Base-by-base conservation (phyloP, 2,797 vertebrate genomes). In the Crenichthys baileyi region DNA sequence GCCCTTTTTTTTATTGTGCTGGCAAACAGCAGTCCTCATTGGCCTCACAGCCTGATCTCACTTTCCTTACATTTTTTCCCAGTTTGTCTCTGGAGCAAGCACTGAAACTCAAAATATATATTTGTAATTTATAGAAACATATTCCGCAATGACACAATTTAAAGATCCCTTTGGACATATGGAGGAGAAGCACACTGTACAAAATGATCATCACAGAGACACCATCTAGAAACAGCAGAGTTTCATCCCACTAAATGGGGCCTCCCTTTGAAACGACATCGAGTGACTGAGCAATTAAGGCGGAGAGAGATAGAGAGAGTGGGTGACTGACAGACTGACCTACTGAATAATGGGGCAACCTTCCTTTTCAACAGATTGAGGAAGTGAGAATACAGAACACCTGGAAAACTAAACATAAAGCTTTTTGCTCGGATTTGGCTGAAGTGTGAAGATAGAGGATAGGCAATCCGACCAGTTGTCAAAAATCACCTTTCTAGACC, bases 21-120 rank as follows among this genome's bases (percentile, higher is more conserved):
- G 88, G 87, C 84, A 89, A 78, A 77, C 36, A 65, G 80, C 78
- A 87, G 76, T 83, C 82, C 77, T 81, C 60, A n/a, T 51, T 86
- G 78, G 87, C 60, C 78, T 77, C 55, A 58, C 24, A 85, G 88
- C 80, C 85, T 90, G 78, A 84, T 93, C 85, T 82, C 86, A 87
- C 76, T 91, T 92, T 87, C 88, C 15, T 86, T 77, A 85, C 79
- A 56, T 78, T 83, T 90, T 86, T 92, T 85, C 80, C 85, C 82
- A 84, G 50, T 73, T 84, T 87, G 78, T 83, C 78, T 61, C 41
- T 72, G 58, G 51, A 72, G 67, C 67, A 83, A 82, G 87, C 60
- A 24, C 31, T 72, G 77, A 73, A 68, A 72, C 75, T 84, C 31
- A 72, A 80, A 73, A 75, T 41, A 13, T 18, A 67, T 81, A 70